Evolutionary conservation across 64 coral and sea anemone species (phyloP).

Genomic region (Cladopsammia gracilis): DNA sequence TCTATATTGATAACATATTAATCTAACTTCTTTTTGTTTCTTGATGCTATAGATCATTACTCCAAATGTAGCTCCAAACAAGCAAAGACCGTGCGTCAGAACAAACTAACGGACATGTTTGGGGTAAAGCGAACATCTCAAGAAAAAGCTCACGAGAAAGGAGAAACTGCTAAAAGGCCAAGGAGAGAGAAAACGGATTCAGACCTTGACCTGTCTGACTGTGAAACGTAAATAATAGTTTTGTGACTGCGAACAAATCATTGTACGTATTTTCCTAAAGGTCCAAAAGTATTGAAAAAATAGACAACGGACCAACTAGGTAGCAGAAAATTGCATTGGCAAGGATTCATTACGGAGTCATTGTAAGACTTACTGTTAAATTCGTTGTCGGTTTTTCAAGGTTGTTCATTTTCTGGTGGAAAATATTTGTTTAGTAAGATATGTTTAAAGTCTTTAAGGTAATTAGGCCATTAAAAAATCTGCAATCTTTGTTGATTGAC

Average conservation of each 20-base stretch:
- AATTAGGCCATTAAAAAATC: too few species aligned
- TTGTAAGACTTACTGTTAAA: too few species aligned
- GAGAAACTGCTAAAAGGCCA: background rate
- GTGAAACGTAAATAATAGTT: constrained; percentile 48
- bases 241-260: background rate
- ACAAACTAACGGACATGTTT: constrained; percentile 11
- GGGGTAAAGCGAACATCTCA: constrained; percentile 3
- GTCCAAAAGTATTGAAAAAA: too few species aligned
- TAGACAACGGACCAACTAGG: too few species aligned
- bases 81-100: background rate
- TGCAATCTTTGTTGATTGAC: too few species aligned
- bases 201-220: constrained; percentile 57
- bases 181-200: constrained; percentile 19
- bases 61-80: constrained; percentile 24
- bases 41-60: constrained; percentile 46
- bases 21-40: background rate
- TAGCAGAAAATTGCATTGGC: too few species aligned
- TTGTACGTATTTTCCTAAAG: background rate
- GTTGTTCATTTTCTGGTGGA: too few species aligned
- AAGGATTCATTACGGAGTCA: too few species aligned
- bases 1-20: background rate
- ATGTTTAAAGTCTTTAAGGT: too few species aligned
- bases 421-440: too few species aligned
- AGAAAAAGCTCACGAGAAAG: background rate
- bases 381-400: too few species aligned